phyloP scores from a whole-genome alignment of 2,797 vertebrate species.

The Zalophus californianus region DNA sequence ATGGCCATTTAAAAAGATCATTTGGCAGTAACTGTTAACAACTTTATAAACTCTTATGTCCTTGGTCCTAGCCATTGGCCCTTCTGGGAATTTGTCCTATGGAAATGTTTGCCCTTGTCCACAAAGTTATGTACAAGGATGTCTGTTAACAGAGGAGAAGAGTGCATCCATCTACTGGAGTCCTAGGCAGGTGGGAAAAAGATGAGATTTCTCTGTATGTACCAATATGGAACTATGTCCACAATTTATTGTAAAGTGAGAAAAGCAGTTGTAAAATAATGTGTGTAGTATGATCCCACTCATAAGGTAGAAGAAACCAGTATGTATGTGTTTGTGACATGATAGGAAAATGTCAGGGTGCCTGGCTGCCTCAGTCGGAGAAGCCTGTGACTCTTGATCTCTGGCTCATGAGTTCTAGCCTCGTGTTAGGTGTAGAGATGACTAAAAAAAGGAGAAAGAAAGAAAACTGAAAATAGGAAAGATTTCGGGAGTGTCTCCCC shows the following conservation, averaged over 20 bases:
- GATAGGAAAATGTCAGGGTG: not conserved
- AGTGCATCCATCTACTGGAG: not conserved
- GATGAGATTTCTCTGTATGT: not conserved
- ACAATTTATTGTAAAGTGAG: not conserved
- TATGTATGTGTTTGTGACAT: not conserved
- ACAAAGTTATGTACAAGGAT: not conserved
- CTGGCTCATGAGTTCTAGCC: not conserved
- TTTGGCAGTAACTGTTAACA: not conserved
- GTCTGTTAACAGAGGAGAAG: not conserved
- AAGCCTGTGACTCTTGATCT: not conserved
- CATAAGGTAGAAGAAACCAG: not conserved
- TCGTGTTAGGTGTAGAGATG: not conserved
- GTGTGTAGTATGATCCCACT: not conserved
- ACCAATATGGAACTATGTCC: not conserved
- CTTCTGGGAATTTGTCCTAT: not conserved
- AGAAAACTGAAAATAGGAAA: not conserved
- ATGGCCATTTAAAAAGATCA: not conserved
- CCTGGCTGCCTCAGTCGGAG: not conserved
- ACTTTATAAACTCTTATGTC: not conserved
- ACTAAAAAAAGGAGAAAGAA: not conserved
- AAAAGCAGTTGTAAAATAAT: not conserved
- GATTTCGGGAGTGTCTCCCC: not conserved
- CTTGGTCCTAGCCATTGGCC: not conserved
- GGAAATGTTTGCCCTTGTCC: not conserved
- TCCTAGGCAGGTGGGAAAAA: not conserved